These are phyloP conservation scores for Cirrhinus molitorella DNA, from an alignment of 2,797 vertebrate species.

Conservation along the genomic window DNA sequence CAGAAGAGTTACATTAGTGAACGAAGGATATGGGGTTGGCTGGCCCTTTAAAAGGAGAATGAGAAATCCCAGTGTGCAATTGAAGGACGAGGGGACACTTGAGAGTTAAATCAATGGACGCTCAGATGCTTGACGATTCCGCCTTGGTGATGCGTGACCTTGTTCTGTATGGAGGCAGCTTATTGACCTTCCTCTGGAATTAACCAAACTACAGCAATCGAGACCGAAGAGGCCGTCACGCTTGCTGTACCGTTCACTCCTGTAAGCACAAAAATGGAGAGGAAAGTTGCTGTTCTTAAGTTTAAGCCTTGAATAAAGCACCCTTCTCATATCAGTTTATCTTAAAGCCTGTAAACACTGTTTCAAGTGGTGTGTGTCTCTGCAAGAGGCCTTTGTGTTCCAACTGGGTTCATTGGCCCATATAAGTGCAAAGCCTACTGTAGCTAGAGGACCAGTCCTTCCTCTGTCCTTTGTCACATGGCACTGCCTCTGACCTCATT, in stretches of 20 bases:
- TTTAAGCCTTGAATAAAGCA: constrained; percentile 1
- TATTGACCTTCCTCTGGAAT: constrained; percentile 39
- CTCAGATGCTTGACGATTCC: constrained; percentile 28
- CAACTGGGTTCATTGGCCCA: constrained; percentile 35
- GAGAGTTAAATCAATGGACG: constrained; percentile 57
- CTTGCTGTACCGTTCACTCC: not conserved
- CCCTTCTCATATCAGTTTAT: not conserved
- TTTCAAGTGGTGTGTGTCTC: constrained; percentile 14
- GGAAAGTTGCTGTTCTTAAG: constrained; percentile 5
- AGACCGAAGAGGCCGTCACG: not conserved
- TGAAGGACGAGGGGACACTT: constrained; percentile 47
- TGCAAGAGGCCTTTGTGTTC: constrained; percentile 11
- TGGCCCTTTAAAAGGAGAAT: constrained; percentile 45
- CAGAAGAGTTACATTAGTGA: constrained; percentile 26
- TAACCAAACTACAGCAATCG: not conserved
- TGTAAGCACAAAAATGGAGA: not conserved
- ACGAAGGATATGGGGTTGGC: not conserved
- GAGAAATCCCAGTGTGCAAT: constrained; percentile 29
- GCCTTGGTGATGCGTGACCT: constrained; percentile 41
- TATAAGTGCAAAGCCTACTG: not conserved
- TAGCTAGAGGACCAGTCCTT: constrained; percentile 32
- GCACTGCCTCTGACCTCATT: constrained; percentile 29
- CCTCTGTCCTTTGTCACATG: constrained; percentile 49
- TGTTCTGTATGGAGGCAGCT: constrained; percentile 35
- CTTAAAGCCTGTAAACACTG: constrained; percentile 12